Evolutionary conservation across 2,888 invertebrate species (phyloP).

Genomic region (Toxonevra muliebris): DNA sequence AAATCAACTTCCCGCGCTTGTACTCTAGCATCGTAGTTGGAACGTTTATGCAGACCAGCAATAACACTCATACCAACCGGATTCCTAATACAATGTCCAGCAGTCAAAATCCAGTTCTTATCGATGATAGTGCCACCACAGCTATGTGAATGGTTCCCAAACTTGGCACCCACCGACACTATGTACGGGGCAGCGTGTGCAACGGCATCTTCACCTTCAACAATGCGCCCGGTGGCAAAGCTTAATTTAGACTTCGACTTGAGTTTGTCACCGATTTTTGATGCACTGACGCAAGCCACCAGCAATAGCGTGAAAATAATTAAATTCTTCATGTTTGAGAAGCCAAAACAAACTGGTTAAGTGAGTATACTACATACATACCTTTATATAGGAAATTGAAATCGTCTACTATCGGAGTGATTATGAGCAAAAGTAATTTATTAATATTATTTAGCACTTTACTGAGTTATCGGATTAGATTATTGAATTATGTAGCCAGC

Average conservation of each 20-base stretch:
- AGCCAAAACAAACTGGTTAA: too few species aligned
- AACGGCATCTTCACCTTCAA: conserved; percentile 60
- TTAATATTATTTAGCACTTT: too few species aligned
- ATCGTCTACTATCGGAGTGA: too few species aligned
- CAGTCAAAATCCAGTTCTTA: conserved; percentile 63
- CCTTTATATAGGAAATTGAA: too few species aligned
- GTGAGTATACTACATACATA: too few species aligned
- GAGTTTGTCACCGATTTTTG: conserved; percentile 36
- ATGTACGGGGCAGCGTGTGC: conserved; percentile 65
- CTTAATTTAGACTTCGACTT: conserved; percentile 48
- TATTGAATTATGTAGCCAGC: too few species aligned
- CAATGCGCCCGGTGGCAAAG: conserved; percentile 54
- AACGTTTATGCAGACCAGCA: conserved; percentile 63
- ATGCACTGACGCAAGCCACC: conserved; percentile 50
- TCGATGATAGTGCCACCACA: conserved; percentile 66
- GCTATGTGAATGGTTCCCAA: conserved; percentile 54
- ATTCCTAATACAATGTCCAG: conserved; percentile 56
- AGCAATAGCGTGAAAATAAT: conserved; percentile 45
- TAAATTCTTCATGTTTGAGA: conserved; percentile 52
- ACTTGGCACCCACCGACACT: conserved; percentile 58
- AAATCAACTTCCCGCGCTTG: conserved; percentile 54
- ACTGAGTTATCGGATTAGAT: too few species aligned
- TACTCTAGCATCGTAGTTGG: conserved; percentile 44
- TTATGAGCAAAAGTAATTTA: too few species aligned
- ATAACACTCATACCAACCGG: conserved; percentile 56